Percentiles rank a stretch among this genome's conserved stretches.
Evolutionary conservation across 2,888 invertebrate species (phyloP).

Genomic region (Drosophila falleni): DNA sequence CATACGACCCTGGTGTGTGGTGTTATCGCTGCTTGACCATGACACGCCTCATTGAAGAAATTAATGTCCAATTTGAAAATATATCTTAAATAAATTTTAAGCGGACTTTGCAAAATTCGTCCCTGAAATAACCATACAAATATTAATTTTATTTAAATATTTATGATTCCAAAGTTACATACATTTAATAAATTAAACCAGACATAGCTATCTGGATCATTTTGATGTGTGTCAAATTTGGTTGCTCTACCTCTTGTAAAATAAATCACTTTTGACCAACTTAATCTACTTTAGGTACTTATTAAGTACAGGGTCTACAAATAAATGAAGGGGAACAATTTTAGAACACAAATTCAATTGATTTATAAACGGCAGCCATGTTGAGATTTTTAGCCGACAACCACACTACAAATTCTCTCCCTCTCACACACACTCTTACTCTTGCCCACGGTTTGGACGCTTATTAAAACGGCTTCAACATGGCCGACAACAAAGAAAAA

Average conservation of each 20-base stretch:
- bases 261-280: too few relatives aligned
- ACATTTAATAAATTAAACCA: too few relatives aligned
- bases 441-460: conserved; percentile 36
- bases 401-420: not conserved
- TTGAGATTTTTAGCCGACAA: conserved; percentile 19
- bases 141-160: too few relatives aligned
- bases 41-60: conserved; percentile 42
- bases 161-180: too few relatives aligned
- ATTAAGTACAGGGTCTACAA: not conserved
- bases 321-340: not conserved
- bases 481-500: conserved; percentile 44
- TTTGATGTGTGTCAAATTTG: too few relatives aligned
- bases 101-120: too few relatives aligned
- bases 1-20: conserved; percentile 41
- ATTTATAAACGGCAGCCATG: conserved; percentile 50
- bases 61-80: too few relatives aligned
- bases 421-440: not conserved
- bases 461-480: conserved; percentile 56
- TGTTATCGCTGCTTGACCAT: conserved; percentile 34
- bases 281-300: too few relatives aligned
- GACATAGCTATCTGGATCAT: too few relatives aligned
- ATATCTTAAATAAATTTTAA: too few relatives aligned
- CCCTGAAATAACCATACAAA: too few relatives aligned
- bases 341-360: conserved; percentile 59
- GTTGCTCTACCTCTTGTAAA: too few relatives aligned